Base-by-base conservation (phyloP, 2,113 vertebrate species). In the Osmerus mordax region DNA sequence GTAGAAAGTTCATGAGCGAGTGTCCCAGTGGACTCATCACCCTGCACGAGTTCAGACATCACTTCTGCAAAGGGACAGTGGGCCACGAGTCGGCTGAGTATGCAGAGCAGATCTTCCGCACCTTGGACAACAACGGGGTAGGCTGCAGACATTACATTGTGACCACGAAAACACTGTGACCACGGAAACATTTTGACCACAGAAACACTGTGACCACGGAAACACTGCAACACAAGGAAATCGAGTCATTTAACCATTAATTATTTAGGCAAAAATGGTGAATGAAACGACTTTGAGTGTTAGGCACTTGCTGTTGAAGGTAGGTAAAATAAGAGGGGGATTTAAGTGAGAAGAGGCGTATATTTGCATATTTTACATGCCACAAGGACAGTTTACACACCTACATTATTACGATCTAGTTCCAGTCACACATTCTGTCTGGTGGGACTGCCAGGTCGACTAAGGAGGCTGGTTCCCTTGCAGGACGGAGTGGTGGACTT, bases 1-100 rank as follows among this genome's bases (percentile, higher is more conserved):
- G 11, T 66, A 91, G 91, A 77, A 92, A 87, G 71, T 93, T 92
- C 66, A 88, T 92, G 2, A 74, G 53, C 41, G 81, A 90, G 83
- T 91, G 78, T 79, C 86, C 84, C 59, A 90, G 86, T 77, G 83
- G 84, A 3, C 75, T 87, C 71, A 92, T 90, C 79, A 89, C 84
- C 3, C 77, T 93, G 23, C 84, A 90, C 68, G 81, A 86, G 73
- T 90, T 94, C 82, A 83, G 84, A 60, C 88, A 86, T 2, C 86
- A 91, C 84, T 93, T 93, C 84, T 91, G 78, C 19, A 70, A 90
- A 7, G 78, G 65, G 54, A 91, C 91, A 15, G 88, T 76, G 21
- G 90, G 91, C 75, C 83, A 75, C 4, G 71, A 89, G 75, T 91
- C 86, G 0, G 80, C 79, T 0, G 66, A 90, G 60, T 86, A 91